Evolutionary conservation across 2,113 vertebrate genomes (phyloP), one percentile per base, ranked within the genome.

Genomic region (Fukomys damarensis): DNA sequence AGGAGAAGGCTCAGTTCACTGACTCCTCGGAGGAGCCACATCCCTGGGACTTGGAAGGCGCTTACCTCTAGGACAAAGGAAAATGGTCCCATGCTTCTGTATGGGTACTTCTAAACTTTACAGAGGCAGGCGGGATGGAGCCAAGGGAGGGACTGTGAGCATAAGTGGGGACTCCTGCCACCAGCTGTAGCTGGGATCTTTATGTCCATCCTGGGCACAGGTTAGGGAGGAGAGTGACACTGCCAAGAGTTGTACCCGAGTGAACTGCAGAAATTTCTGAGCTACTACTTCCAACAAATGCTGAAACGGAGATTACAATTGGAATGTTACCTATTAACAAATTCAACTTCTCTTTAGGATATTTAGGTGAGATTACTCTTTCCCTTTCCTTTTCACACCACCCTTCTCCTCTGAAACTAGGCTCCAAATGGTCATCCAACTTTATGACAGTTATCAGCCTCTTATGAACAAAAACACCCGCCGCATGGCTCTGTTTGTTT

Each of bases 381-480:
- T 7, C 4, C 38, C 38, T 41, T 35, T 14, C 49, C n/a, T 30
- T 26, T 61, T 79, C 74, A 2, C 28, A 58, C 46, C n/a, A 24
- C 24, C 35, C 30, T 56, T 20, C 58, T 65, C 81, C 65, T 93
- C 32, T 13, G 20, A 61, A n/a, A 72, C 46, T 10, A 16, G 81
- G 43, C 46, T 41, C 59, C 54, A 16, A 24, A n/a, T 1, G 16
- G 79, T 43, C 89, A 76, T 95, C 91, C 59, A 89, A 68, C 79
- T 77, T 94, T 96, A 85, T 20, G 82, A 92, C 66, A 63, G 56
- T 61, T 38, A 79, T 81, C 70, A 83, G 32, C 72, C 30, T 82
- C 49, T 52, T 11, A 3, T 52, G 26, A 4, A 90, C 95, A 10
- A 0, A 17, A 0, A 32, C 26, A 52, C 54, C 93, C 65, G 16